Evolutionary conservation across 2,797 vertebrate genomes (phyloP).

Genomic region (Rhadinocentrus ornatus): DNA sequence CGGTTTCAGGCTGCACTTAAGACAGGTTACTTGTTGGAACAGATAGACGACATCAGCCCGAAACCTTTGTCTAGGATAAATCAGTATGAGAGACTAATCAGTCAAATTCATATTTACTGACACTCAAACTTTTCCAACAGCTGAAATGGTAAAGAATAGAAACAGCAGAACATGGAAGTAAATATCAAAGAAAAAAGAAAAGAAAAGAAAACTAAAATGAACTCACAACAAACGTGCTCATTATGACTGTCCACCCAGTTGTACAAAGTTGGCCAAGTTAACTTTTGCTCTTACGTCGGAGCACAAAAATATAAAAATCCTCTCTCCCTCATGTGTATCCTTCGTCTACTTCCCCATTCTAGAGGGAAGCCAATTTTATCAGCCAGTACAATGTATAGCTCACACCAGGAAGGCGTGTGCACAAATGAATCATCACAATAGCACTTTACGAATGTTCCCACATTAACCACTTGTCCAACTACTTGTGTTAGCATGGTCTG

Average conservation of each 20-base stretch:
- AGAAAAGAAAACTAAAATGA: conserved; percentile 10
- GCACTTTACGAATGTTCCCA: background rate
- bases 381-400: conserved; percentile 16
- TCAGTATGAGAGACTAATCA: background rate
- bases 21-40: background rate
- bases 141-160: background rate
- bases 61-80: background rate
- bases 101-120: background rate
- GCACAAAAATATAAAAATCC: conserved; percentile 23
- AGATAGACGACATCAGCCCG: background rate
- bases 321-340: conserved; percentile 30
- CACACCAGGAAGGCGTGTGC: conserved; percentile 64
- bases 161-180: background rate
- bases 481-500: conserved; percentile 3
- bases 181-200: background rate
- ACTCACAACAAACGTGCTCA: conserved; percentile 73
- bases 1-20: conserved; percentile 1
- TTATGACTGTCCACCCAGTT: conserved; percentile 24
- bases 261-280: background rate
- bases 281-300: conserved; percentile 11
- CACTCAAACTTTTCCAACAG: background rate
- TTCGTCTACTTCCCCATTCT: conserved; percentile 77
- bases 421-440: conserved; percentile 24
- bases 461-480: conserved; percentile 13
- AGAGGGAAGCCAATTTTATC: conserved; percentile 77